Percentiles rank a stretch among this genome's conserved stretches.
These are phyloP conservation scores for Brachyistius frenatus DNA, from an alignment of 2,113 vertebrate genomes.

Conservation along the genomic window DNA sequence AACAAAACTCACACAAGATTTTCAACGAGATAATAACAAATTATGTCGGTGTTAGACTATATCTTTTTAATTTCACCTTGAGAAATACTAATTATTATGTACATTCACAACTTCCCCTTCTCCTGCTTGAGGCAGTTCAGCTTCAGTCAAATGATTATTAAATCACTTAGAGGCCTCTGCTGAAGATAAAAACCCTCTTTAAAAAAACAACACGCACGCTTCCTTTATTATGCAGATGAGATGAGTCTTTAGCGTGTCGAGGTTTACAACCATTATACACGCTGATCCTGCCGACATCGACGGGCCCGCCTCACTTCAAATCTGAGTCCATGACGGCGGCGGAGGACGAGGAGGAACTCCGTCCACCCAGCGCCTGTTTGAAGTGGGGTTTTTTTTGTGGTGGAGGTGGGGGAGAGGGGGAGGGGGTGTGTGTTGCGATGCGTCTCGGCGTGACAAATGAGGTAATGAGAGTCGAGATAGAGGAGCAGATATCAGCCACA, in stretches of 20 bases:
- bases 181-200: constrained; percentile 1
- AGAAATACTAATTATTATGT: neutral
- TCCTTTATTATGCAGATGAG: constrained; percentile 19
- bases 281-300: constrained; percentile 54
- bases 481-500: constrained; percentile 76
- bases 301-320: constrained; percentile 77
- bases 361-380: constrained; percentile 82
- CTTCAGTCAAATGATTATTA: neutral
- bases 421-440: constrained; percentile 43
- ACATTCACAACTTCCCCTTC: neutral
- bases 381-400: constrained; percentile 81
- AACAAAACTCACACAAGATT: too few species aligned
- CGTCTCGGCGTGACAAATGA: constrained; percentile 83
- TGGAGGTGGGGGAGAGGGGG: too few species aligned
- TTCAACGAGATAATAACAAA: too few species aligned
- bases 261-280: constrained; percentile 58
- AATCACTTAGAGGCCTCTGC: neutral
- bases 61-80: neutral
- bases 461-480: constrained; percentile 85
- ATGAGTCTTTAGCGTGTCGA: constrained; percentile 45
- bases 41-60: too few species aligned
- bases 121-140: neutral
- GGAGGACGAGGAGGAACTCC: constrained; percentile 54
- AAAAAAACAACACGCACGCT: constrained; percentile 55
- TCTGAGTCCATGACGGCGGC: constrained; percentile 79